Base-by-base conservation (phyloP, 2,797 vertebrate species). In the Neomorphus geoffroyi region DNA sequence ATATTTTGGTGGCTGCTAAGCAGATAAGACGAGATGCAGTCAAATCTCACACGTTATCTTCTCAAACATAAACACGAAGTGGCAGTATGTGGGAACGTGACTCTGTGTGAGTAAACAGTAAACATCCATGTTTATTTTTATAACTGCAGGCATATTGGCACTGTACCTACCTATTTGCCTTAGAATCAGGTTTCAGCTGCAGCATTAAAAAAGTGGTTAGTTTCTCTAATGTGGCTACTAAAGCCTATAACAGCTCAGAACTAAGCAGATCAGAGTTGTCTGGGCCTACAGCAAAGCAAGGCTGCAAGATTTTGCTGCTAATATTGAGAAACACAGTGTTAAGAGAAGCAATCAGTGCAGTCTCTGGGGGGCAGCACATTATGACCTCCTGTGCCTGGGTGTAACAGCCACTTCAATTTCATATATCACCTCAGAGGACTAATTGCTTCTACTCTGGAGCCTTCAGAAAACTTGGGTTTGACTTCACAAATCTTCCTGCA, bases 331-430 rank as follows among this genome's bases (percentile, higher is more conserved):
- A 41, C 39, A n/a, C 30, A 11, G 5, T 14, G 50, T n/a, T 69
- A 28, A 37, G 60, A 82, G 86, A 53, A 92, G 88, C 70, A 90
- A 90, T 65, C 67, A 70, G 17, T 53, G 79, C 46, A 48, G 90
- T 94, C 95, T 96, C 83, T 93, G 91, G 96, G 45, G 92, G 96
- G 94, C 94, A 96, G 91, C 77, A 94, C 60, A 7, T 60, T 21
- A 92, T 92, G 96, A 80, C 88, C 92, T 90, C 94, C 94, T 22
- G 51, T 13, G 88, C 48, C 74, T 71, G 60, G 26, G 58, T 67
- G 54, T 28, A 28, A 14, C 45, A 33, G 32, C 35, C 82, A 3
- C 37, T 73, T 48, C 48, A 33, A 1, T 65, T 61, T 53, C 58
- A 9, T 26, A 3, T 27, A 65, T 37, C 30, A 1, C 32, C 48